phyloP scores from a whole-genome alignment of 2,888 invertebrate species.

The Eupithecia vulgata region DNA sequence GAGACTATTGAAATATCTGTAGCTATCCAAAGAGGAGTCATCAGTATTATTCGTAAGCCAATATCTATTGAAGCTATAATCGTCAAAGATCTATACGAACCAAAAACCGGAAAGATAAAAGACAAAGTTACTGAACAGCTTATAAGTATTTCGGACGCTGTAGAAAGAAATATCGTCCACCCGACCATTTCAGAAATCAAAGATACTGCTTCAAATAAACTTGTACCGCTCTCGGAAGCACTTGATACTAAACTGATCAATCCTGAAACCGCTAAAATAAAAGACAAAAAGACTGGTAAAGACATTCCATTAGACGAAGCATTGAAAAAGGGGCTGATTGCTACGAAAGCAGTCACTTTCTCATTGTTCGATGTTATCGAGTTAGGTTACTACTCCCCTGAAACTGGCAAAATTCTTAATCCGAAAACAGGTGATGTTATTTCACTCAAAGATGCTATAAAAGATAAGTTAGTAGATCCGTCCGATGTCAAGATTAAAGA shows the following conservation, averaged over 20 bases:
- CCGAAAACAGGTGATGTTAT: conserved; percentile 90
- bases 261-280: conserved; percentile 88
- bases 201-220: conserved; percentile 89
- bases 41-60: conserved; percentile 88
- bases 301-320: conserved; percentile 88
- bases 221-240: conserved; percentile 90
- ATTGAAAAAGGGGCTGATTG: conserved; percentile 87
- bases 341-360: conserved; percentile 88
- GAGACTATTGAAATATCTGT: conserved; percentile 87
- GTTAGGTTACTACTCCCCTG: conserved; percentile 90
- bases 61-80: conserved; percentile 92
- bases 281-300: conserved; percentile 88
- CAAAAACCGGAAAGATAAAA: conserved; percentile 87
- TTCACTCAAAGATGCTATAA: conserved; percentile 90
- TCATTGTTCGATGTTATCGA: conserved; percentile 89
- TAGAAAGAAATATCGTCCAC: conserved; percentile 91
- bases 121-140: conserved; percentile 89
- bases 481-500: conserved; percentile 89
- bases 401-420: conserved; percentile 89
- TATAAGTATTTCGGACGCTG: conserved; percentile 89
- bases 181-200: conserved; percentile 91
- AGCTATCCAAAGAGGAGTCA: conserved; percentile 88
- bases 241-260: conserved; percentile 87
- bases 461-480: conserved; percentile 88
- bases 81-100: conserved; percentile 87